Evolutionary conservation across 2,888 invertebrate species (phyloP).

Genomic region (Caenorhabditis sp.): DNA sequence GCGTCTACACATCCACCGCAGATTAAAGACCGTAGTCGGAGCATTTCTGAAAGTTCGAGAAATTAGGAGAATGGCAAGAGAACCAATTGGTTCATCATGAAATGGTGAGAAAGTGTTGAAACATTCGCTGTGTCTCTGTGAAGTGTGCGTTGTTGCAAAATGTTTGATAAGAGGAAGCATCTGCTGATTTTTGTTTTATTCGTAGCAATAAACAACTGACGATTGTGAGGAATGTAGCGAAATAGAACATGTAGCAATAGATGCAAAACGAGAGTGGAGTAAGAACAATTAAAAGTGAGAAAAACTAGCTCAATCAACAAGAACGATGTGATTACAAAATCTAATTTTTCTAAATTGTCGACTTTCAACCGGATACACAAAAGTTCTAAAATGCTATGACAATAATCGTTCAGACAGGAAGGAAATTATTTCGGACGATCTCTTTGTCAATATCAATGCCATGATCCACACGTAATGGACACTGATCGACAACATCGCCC

Average conservation of each 20-base stretch:
- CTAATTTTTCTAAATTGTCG: too few relatives aligned
- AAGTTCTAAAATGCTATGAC: too few relatives aligned
- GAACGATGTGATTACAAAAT: too few relatives aligned
- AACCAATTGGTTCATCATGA: neutral
- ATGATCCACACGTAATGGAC: neutral
- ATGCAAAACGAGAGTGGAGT: neutral
- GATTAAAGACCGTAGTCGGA: neutral
- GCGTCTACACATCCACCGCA: neutral
- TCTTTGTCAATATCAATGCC: neutral
- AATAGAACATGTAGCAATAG: neutral
- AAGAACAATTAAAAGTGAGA: too few relatives aligned
- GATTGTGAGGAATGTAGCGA: neutral
- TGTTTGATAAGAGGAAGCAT: neutral
- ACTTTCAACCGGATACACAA: too few relatives aligned
- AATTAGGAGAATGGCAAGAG: too few relatives aligned
- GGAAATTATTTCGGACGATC: too few relatives aligned
- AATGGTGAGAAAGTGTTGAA: neutral
- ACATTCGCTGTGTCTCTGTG: neutral
- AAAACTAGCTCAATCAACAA: too few relatives aligned
- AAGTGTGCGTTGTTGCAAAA: neutral
- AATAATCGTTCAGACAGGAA: too few relatives aligned
- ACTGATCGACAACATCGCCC: neutral
- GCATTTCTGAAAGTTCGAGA: constrained; percentile 1
- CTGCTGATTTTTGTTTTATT: neutral
- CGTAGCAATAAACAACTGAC: constrained; percentile 24